These are phyloP conservation scores for Periplaneta americana DNA, from an alignment of 1,140 invertebrate genomes.

Conservation along the genomic window DNA sequence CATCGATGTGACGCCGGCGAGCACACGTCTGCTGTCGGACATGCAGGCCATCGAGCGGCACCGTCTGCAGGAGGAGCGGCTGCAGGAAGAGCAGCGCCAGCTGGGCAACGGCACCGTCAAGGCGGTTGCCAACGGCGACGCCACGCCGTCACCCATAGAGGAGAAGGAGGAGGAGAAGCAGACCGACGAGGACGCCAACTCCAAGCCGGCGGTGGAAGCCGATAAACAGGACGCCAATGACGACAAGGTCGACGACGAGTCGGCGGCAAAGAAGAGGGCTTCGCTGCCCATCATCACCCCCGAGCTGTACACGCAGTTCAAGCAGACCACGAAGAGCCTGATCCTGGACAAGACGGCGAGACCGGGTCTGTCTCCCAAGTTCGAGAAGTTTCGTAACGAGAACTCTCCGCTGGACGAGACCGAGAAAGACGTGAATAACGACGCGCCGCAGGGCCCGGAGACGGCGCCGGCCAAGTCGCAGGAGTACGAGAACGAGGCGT, in stretches of 20 bases:
- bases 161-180: not conserved
- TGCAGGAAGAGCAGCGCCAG: constrained; percentile 39
- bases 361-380: constrained; percentile 33
- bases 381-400: constrained; percentile 40
- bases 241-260: not conserved
- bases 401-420: constrained; percentile 41
- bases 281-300: constrained; percentile 36
- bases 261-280: constrained; percentile 33
- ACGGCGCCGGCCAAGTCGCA: not conserved
- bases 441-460: not conserved
- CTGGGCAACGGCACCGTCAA: constrained; percentile 36
- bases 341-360: constrained; percentile 36
- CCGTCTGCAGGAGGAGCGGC: constrained; percentile 34
- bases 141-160: not conserved
- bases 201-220: not conserved
- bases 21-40: not conserved
- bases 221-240: not conserved
- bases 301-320: constrained; percentile 38
- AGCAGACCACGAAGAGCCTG: constrained; percentile 33
- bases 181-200: no score
- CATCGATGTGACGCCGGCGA: not conserved
- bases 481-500: constrained; percentile 10
- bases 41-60: constrained; percentile 24
- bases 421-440: constrained; percentile 22
- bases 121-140: constrained; percentile 1